Evolutionary conservation across 2,888 invertebrate species (phyloP), one percentile per base, ranked within the genome.

Genomic region (Dolichomitus sp.): DNA sequence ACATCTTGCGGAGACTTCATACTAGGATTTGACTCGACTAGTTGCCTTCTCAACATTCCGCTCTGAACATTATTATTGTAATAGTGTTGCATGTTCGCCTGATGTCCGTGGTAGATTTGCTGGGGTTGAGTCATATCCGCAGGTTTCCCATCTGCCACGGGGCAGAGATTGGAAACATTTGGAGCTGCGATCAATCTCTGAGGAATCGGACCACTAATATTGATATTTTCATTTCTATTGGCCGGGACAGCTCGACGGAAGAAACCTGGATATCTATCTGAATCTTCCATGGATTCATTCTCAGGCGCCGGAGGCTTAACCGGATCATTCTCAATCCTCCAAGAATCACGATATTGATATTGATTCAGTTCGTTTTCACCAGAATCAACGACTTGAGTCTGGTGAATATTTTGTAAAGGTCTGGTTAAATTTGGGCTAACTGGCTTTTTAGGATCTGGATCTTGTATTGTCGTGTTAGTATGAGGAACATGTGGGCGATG

Each of bases 1-100:
- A 82, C 73, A 54, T 88, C 88, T 30, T 89, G 90, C 0, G 88
- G 88, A 0, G 88, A 87, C 0, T 86, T 87, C 87, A 89, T 89
- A 4, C 85, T 87, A 4, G 17, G 54, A 70, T 69, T 37, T 12
- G 7, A 14, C 40, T 52, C 57, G 17, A 50, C 12, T 4, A 42
- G 45, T 23, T 69, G 73, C 33, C 54, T 37, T 7, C 12, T 12
- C 33, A 68, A 17, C 6, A 57, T 33, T 17, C 68, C 72, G 14
- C 76, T 75, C 42, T 40, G 40, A 48, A 63, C 57, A 69, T 84
- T 63, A 65, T 73, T 37, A 37, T 69, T 33, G 12, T 54, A 37
- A 69, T 30, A 63, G 9, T 80, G 63, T n/a, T 30, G 27, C 54
- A 63, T 9, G 12, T 23, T 81, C 0, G 73, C 54, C 61, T 40